phyloP scores from a whole-genome alignment of 2,888 invertebrate genomes.

The Bombylius major region DNA sequence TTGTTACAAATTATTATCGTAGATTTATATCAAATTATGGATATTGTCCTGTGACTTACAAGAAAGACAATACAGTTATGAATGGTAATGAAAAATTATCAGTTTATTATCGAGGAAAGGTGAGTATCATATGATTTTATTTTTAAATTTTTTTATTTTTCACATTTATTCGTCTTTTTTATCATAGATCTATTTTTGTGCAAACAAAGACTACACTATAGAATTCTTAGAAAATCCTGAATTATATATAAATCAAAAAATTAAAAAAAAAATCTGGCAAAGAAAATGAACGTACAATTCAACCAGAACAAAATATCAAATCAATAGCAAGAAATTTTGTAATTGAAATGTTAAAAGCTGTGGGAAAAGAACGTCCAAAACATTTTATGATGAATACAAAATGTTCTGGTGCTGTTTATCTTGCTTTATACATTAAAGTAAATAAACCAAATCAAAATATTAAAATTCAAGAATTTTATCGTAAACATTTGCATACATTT shows the following conservation, averaged over 20 bases:
- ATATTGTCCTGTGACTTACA: conserved; percentile 48
- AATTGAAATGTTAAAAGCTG: conserved; percentile 41
- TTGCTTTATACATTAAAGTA: conserved; percentile 46
- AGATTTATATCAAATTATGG: conserved; percentile 41
- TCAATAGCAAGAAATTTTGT: conserved; percentile 29
- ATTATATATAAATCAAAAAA: conserved; percentile 26
- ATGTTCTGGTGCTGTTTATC: conserved; percentile 42
- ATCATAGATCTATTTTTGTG: conserved; percentile 42
- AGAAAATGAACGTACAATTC: not conserved
- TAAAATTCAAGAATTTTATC: conserved; percentile 29
- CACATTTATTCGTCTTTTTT: too few relatives aligned
- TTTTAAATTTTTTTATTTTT: too few relatives aligned
- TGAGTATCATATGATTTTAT: not conserved
- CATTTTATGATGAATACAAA: conserved; percentile 43
- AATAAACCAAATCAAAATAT: conserved; percentile 30
- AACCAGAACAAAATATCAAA: not conserved
- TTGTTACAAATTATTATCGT: conserved; percentile 35
- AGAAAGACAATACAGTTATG: conserved; percentile 39
- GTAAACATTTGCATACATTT: conserved; percentile 32
- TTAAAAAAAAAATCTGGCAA: not conserved
- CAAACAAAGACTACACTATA: conserved; percentile 38
- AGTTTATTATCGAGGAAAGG: conserved; percentile 37
- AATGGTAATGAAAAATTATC: conserved; percentile 39
- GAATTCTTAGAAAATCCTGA: conserved; percentile 43
- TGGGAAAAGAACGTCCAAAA: conserved; percentile 44